These are phyloP conservation scores for Agapostemon virescens DNA, from an alignment of 2,888 invertebrate species.

Conservation along the genomic window DNA sequence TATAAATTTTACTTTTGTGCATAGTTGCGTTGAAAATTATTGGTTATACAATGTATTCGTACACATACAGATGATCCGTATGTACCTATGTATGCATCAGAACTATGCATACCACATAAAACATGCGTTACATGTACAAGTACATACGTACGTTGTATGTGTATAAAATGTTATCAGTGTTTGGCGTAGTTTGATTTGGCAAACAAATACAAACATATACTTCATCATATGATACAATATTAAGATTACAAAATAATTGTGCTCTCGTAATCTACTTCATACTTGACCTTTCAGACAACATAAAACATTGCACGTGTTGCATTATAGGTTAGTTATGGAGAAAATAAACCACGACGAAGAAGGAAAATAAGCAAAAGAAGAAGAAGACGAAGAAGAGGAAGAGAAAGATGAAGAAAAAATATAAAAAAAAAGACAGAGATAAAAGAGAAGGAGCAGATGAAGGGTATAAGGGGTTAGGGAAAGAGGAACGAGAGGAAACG, in stretches of 20 bases:
- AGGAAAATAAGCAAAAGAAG: neutral
- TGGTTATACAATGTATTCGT: neutral
- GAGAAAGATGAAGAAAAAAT: neutral
- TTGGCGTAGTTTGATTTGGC: neutral
- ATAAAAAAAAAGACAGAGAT: slow-evolving; percentile 11
- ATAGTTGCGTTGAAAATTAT: neutral
- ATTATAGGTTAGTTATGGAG: neutral
- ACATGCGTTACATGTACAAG: neutral
- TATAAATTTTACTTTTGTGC: neutral
- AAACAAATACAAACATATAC: neutral
- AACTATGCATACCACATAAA: neutral
- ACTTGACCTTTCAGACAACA: neutral
- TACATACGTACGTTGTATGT: neutral
- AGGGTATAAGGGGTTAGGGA: no score
- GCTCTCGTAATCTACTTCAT: neutral
- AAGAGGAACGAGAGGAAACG: neutral
- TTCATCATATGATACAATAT: neutral
- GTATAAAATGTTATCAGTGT: neutral
- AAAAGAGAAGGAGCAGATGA: no score
- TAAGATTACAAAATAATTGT: neutral
- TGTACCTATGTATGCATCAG: neutral
- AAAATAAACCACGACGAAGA: neutral
- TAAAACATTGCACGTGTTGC: neutral
- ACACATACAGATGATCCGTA: neutral
- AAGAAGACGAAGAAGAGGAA: neutral